Evolutionary conservation across 2,113 vertebrate genomes (phyloP).

Genomic region (Vireo altiloquus): DNA sequence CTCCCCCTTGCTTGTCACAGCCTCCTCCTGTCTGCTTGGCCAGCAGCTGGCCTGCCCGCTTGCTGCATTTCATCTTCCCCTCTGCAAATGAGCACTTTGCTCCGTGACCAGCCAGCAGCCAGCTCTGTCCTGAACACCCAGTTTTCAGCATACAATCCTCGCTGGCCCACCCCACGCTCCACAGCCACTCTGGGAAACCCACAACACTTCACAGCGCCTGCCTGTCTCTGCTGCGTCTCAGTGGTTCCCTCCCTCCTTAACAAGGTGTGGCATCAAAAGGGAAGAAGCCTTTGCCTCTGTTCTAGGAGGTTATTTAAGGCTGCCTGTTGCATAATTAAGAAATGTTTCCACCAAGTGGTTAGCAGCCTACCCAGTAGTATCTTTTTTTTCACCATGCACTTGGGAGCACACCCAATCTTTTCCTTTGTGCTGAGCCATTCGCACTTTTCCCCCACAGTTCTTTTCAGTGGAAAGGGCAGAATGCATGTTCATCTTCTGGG

Average conservation of each 20-base stretch:
- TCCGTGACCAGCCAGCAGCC: fast-evolving
- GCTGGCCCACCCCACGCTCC: fast-evolving
- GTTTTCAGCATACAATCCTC: fast-evolving
- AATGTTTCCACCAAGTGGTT: slow-evolving; percentile 11
- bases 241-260: not conserved
- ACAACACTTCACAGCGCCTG: not conserved
- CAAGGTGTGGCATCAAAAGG: not conserved
- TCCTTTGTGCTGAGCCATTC: not conserved
- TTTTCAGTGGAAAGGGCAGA: not conserved
- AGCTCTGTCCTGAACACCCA: not conserved
- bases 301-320: slow-evolving; percentile 29
- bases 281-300: not conserved
- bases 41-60: not conserved
- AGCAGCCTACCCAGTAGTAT: not conserved
- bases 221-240: not conserved
- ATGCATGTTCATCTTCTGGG: not conserved
- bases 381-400: not conserved
- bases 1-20: not conserved
- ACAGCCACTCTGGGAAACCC: not conserved
- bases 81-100: not conserved
- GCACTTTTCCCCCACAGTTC: not conserved
- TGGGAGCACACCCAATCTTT: not conserved
- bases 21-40: not conserved
- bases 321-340: slow-evolving; percentile 1
- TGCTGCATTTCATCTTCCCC: not conserved